Base-by-base conservation (phyloP, 2,888 invertebrate species). In the Deroplatys truncata region DNA sequence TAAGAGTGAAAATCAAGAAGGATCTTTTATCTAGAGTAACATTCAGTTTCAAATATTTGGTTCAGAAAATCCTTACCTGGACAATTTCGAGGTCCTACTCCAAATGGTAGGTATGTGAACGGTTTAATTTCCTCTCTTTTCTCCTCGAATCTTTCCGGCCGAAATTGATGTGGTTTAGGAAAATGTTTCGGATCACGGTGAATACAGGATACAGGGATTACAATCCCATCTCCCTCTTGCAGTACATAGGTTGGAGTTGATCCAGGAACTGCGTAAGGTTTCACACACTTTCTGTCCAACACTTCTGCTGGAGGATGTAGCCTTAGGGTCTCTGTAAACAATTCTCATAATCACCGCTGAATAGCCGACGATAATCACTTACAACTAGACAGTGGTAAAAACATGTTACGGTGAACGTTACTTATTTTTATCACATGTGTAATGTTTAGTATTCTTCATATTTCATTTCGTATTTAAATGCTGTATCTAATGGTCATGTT, bases 11-110 rank as follows among this genome's bases (percentile, higher is more conserved):
- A 13, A 10, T 43, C 2, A 43, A 13, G 43, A 43, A 8, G 35
- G 35, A 35, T 35, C 4, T 8, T 35, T 35, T 35, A 35, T 2
- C 13, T 43, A 43, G 13, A 13, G 35, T 7, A 31, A 0, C 8
- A 8, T 35, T 43, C 43, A 43, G 13, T 43, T 43, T 43, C 13
- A 43, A 43, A 13, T 7, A 13, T 13, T 7, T 43, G 1, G 13
- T 1, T 13, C 13, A 13, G 10, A 43, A 13, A 43, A 1, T 13
- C 49, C 91, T 92, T 91, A 94, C 95, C 96, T 88, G 96, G 95
- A 91, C 96, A 96, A 92, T 94, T 95, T 89, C 96, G 94, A 1
- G 95, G 96, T 7, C 96, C 96, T 0, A 93, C 83, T 2, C 95
- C 95, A 89, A 95, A 96, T 0, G 95, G 95, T 91, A 94, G 91